A percentile compares a stretch with the other conserved stretches of the same genome.
These are phyloP conservation scores for Plagodis dolabraria DNA, from an alignment of 2,888 invertebrate species.

Conservation along the genomic window DNA sequence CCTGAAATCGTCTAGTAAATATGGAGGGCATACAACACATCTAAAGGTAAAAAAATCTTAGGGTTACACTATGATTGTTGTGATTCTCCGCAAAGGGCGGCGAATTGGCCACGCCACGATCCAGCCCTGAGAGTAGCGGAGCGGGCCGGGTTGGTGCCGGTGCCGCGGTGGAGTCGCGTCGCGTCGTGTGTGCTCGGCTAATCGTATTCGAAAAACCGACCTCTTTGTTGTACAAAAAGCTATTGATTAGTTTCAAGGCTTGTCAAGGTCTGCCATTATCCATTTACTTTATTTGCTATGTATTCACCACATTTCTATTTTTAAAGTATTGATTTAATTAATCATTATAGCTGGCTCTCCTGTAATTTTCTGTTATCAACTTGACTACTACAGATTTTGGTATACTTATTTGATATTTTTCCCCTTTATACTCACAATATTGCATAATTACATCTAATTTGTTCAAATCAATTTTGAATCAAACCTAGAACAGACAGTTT, in stretches of 20 bases:
- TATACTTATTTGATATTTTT: conserved; percentile 1
- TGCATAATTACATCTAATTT: too few relatives aligned
- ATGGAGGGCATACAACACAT: too few relatives aligned
- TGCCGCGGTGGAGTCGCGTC: conserved; percentile 11
- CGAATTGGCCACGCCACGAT: conserved; percentile 39
- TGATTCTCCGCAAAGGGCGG: conserved; percentile 19
- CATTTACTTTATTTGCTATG: conserved; percentile 23
- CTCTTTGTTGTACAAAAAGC: conserved; percentile 25
- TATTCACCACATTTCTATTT: too few relatives aligned
- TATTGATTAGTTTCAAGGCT: conserved; percentile 39
- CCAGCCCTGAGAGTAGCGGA: conserved; percentile 38
- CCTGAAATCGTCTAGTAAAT: too few relatives aligned
- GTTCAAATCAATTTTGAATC: too few relatives aligned
- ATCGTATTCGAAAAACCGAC: conserved; percentile 34
- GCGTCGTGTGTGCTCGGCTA: conserved; percentile 36
- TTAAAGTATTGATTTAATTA: conserved; percentile 6
- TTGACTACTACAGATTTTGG: not conserved
- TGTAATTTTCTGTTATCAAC: not conserved
- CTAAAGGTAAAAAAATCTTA: too few relatives aligned
- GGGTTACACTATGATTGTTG: too few relatives aligned
- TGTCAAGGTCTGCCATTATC: conserved; percentile 29
- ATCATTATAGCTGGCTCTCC: conserved; percentile 1
- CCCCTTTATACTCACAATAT: not conserved
- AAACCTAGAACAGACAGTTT: too few relatives aligned
- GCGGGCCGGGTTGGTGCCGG: too few relatives aligned